These are phyloP conservation scores for Glaucopsyche alexis DNA, from an alignment of 2,888 invertebrate species.

Conservation along the genomic window DNA sequence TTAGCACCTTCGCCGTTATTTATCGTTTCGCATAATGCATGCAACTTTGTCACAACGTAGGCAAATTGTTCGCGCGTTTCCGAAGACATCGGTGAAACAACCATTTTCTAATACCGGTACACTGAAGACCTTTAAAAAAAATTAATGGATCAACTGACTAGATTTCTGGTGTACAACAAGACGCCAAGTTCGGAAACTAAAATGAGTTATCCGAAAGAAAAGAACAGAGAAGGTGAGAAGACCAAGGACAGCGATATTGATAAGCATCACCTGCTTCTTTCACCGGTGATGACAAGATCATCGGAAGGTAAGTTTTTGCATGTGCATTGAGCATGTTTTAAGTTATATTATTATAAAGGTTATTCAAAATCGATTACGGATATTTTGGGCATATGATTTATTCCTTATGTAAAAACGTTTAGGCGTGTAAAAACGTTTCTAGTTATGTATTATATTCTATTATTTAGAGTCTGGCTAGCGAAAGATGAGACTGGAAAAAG, in stretches of 20 bases:
- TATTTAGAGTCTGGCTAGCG: too few relatives aligned
- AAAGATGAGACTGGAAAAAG: too few relatives aligned
- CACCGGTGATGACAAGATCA: constrained; percentile 58
- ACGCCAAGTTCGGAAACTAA: constrained; percentile 57
- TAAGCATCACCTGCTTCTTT: constrained; percentile 60
- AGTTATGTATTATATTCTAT: too few relatives aligned
- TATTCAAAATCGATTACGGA: too few relatives aligned
- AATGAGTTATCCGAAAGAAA: constrained; percentile 63
- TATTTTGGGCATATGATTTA: too few relatives aligned
- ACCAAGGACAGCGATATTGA: constrained; percentile 52
- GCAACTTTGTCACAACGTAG: neutral
- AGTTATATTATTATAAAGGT: too few relatives aligned
- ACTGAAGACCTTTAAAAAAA: neutral
- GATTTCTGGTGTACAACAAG: constrained; percentile 66
- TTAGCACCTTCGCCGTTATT: constrained; percentile 40
- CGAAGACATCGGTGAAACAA: neutral
- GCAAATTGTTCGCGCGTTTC: neutral
- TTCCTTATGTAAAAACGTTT: too few relatives aligned
- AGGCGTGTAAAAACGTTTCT: too few relatives aligned
- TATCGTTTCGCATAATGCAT: constrained; percentile 30
- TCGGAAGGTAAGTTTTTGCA: constrained; percentile 57
- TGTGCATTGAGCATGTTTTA: neutral
- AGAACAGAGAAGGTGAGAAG: constrained; percentile 53
- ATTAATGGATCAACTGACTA: constrained; percentile 62
- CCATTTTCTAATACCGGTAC: constrained; percentile 8